A percentile compares a stretch with the other conserved stretches of the same genome.
phyloP scores from a whole-genome alignment of 1,140 invertebrate genomes.

The Apis cerana region DNA sequence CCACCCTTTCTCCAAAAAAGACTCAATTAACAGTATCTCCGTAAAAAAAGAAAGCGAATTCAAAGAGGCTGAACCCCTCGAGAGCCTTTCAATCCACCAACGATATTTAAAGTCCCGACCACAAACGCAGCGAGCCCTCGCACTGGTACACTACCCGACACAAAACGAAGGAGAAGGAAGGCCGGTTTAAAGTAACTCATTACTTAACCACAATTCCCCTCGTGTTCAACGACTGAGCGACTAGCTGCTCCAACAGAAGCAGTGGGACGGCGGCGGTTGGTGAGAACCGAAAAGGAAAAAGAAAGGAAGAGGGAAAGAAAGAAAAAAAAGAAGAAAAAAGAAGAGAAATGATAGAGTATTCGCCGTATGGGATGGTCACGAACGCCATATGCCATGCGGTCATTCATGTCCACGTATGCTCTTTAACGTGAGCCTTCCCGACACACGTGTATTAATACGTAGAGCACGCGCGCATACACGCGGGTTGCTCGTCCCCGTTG shows the following conservation, averaged over 20 bases:
- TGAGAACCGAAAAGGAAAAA: not conserved
- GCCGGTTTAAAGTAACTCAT: slow-evolving; percentile 27
- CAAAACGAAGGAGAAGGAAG: not conserved
- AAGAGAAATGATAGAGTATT: slow-evolving; percentile 3
- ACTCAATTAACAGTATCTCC: not conserved
- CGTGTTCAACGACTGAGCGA: not conserved
- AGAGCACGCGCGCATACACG: slow-evolving; percentile 2
- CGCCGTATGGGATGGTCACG: slow-evolving; percentile 34
- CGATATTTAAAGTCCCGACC: slow-evolving; percentile 4
- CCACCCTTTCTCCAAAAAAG: not conserved
- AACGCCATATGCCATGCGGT: slow-evolving; percentile 53
- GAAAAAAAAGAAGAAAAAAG: not conserved
- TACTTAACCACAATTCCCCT: slow-evolving; percentile 21
- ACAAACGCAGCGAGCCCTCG: not conserved
- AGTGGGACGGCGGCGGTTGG: not conserved
- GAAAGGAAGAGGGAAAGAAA: not conserved
- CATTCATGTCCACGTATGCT: slow-evolving; percentile 58
- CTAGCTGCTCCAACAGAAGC: not conserved
- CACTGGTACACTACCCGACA: not conserved
- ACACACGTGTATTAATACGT: not conserved
- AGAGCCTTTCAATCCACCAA: not conserved
- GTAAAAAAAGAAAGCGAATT: not conserved
- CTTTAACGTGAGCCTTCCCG: slow-evolving; percentile 24
- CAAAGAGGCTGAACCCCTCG: no score
- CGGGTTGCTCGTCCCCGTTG: slow-evolving; percentile 13